Evolutionary conservation across 1,140 invertebrate genomes (phyloP).

Genomic region (Wasmannia auropunctata): DNA sequence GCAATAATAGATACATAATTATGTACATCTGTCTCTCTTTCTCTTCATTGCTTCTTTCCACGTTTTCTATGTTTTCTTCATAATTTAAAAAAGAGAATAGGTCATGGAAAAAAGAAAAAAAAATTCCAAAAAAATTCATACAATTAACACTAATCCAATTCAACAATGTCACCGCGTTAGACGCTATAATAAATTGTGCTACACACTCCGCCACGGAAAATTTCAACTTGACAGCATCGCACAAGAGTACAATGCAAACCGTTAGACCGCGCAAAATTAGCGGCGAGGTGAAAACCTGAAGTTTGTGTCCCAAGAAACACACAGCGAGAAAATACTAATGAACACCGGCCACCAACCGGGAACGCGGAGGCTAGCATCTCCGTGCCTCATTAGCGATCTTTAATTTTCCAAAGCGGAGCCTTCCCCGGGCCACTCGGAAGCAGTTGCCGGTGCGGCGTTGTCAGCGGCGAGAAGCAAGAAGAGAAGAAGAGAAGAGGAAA

Average conservation of each 20-base stretch:
- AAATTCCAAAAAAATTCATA: neutral
- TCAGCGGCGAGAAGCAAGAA: constrained; percentile 27
- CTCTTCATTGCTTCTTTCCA: neutral
- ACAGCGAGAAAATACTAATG: constrained; percentile 53
- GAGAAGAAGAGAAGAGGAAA: neutral
- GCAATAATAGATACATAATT: neutral
- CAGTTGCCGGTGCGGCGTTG: constrained; percentile 51
- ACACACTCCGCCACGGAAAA: neutral
- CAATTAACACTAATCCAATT: neutral
- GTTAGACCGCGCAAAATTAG: constrained; percentile 8
- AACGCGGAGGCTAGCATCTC: constrained; percentile 24
- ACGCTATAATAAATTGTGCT: neutral
- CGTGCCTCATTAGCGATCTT: constrained; percentile 72
- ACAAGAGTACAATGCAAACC: neutral
- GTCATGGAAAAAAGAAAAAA: too few species aligned
- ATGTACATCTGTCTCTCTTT: neutral
- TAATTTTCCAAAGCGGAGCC: constrained; percentile 73
- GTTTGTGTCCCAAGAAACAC: constrained; percentile 33
- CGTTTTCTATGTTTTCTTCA: too few species aligned
- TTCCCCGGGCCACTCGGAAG: constrained; percentile 56
- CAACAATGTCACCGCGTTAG: neutral
- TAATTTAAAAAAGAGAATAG: neutral
- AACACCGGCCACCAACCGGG: constrained; percentile 43
- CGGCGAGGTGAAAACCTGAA: neutral
- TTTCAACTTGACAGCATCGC: neutral